phyloP scores from a whole-genome alignment of 2,113 vertebrate species.

The Panthera uncia region DNA sequence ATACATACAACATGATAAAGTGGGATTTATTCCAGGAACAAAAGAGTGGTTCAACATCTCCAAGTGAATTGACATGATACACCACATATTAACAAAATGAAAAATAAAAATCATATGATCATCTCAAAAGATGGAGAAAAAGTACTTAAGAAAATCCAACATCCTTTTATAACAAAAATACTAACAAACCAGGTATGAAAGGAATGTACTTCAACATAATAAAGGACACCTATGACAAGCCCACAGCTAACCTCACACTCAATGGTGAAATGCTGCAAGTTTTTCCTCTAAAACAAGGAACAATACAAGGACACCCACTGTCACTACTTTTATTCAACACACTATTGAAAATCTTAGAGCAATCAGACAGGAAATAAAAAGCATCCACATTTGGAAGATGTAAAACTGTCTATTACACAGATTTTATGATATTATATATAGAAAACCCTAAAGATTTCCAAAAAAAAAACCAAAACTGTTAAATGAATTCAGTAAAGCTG shows the following conservation, averaged over 20 bases:
- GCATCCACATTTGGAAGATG: not conserved
- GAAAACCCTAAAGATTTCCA: not conserved
- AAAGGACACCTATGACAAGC: not conserved
- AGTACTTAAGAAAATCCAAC: not conserved
- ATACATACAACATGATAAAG: not conserved
- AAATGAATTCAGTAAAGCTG: not conserved
- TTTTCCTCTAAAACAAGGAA: not conserved
- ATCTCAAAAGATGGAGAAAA: not conserved
- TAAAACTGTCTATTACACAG: not conserved
- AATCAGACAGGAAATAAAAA: not conserved
- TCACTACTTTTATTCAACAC: not conserved
- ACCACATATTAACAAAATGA: not conserved
- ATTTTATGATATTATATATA: not conserved
- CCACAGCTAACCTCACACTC: not conserved
- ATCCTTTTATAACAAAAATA: not conserved
- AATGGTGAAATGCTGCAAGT: not conserved
- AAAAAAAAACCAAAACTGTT: not conserved
- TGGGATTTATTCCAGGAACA: not conserved
- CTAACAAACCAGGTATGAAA: not conserved
- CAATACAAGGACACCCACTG: not conserved
- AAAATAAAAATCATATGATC: not conserved
- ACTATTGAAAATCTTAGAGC: not conserved
- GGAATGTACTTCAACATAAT: not conserved
- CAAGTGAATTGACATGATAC: not conserved
- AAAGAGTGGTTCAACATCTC: not conserved